A percentile compares a stretch with the other conserved stretches of the same genome.
Evolutionary conservation across 2,888 invertebrate species (phyloP).

Genomic region (Hymenopus coronatus): DNA sequence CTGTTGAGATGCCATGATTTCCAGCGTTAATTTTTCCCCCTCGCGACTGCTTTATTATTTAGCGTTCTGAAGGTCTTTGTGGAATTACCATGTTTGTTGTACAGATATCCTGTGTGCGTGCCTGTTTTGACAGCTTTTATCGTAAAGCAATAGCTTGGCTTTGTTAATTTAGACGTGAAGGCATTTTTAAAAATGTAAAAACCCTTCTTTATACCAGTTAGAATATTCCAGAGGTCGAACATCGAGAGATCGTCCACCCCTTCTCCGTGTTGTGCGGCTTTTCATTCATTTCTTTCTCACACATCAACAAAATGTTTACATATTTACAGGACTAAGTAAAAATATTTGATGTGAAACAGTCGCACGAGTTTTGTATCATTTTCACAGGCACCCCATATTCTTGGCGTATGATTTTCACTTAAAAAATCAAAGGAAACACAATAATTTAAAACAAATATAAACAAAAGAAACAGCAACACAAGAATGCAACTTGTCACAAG

Average conservation of each 20-base stretch:
- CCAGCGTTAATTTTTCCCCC: background rate
- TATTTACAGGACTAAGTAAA: background rate
- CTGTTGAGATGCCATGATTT: background rate
- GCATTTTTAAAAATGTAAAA: background rate
- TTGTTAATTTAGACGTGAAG: constrained; percentile 6
- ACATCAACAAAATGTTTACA: background rate
- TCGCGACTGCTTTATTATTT: background rate
- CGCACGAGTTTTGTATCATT: no score
- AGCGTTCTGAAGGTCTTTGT: background rate
- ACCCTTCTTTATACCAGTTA: background rate
- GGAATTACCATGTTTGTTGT: background rate
- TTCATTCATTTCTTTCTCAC: background rate
- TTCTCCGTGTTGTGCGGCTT: no score
- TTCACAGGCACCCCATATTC: no score
- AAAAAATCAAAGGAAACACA: no score
- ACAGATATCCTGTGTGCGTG: background rate
- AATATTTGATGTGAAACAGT: no score
- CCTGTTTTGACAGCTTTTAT: constrained; percentile 13
- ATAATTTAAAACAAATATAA: no score
- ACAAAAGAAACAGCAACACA: no score
- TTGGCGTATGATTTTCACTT: no score
- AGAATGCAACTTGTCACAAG: no score
- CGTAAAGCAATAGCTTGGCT: background rate
- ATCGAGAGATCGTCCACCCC: no score
- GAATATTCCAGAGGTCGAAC: background rate